phyloP scores from a whole-genome alignment of 1,140 invertebrate species.

The Portunus trituberculatus region DNA sequence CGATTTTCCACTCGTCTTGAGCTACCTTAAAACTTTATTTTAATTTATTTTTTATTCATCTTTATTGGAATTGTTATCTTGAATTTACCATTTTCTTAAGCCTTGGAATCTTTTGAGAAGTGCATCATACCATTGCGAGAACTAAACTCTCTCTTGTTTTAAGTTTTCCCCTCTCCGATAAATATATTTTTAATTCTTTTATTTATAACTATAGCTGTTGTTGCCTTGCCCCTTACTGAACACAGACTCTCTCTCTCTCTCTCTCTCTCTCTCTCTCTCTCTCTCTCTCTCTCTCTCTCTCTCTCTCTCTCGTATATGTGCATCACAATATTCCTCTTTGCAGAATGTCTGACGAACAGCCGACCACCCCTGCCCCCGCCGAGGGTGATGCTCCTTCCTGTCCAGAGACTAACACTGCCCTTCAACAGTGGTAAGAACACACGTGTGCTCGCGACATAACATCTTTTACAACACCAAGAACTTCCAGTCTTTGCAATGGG shows the following conservation, averaged over 20 bases:
- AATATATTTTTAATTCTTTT: too few relatives aligned
- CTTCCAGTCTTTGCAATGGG: too few relatives aligned
- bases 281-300: conserved; percentile 11
- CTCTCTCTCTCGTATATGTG: background rate
- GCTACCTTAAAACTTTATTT: too few relatives aligned
- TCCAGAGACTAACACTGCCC: conserved; percentile 27
- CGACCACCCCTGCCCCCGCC: background rate
- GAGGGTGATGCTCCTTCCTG: background rate
- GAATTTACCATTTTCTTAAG: too few relatives aligned
- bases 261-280: conserved; percentile 30
- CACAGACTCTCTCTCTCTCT: background rate
- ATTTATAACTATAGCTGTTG: background rate
- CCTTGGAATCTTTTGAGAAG: too few relatives aligned
- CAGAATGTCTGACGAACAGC: conserved; percentile 42
- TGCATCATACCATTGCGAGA: too few relatives aligned
- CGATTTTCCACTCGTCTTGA: too few relatives aligned
- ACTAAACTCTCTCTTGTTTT: too few relatives aligned
- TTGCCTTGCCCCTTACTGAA: background rate
- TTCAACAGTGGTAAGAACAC: conserved; percentile 6
- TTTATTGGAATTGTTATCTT: too few relatives aligned
- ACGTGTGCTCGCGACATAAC: background rate
- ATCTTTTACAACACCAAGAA: too few relatives aligned
- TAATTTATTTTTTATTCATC: too few relatives aligned
- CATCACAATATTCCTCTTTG: background rate
- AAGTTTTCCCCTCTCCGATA: too few relatives aligned